Percentiles rank a stretch among this genome's conserved stretches.
phyloP scores from a whole-genome alignment of 2,113 vertebrate genomes.

The Laticauda laticaudata region DNA sequence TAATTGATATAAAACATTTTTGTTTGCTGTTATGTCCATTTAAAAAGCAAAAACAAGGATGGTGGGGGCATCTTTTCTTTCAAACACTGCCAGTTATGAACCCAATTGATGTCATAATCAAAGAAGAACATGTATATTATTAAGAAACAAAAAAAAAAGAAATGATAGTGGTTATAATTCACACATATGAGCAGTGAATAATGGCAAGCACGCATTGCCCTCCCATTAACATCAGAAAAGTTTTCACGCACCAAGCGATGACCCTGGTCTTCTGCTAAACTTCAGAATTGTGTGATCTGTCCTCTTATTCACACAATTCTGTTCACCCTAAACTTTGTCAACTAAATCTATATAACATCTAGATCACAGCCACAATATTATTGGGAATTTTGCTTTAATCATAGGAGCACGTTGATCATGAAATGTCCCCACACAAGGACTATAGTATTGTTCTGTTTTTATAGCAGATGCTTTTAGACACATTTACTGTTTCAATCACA shows the following conservation, averaged over 20 bases:
- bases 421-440: not conserved
- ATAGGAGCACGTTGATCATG: not conserved
- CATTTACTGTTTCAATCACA: not conserved
- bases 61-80: not conserved
- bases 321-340: conserved; percentile 14
- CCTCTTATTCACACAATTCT: not conserved
- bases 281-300: not conserved
- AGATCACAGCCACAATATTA: not conserved
- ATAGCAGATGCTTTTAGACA: not conserved
- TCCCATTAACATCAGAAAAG: not conserved
- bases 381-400: not conserved
- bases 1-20: not conserved
- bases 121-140: not conserved
- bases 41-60: not conserved
- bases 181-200: not conserved
- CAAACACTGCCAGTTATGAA: not conserved
- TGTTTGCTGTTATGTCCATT: not conserved
- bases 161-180: not conserved
- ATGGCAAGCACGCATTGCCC: not conserved
- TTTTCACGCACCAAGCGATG: not conserved
- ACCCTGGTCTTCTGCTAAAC: not conserved
- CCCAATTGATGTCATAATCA: not conserved
- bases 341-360: not conserved
- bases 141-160: not conserved
- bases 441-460: not conserved